Evolutionary conservation across 1,140 invertebrate species (phyloP).

Genomic region (Zaprionus taronus): DNA sequence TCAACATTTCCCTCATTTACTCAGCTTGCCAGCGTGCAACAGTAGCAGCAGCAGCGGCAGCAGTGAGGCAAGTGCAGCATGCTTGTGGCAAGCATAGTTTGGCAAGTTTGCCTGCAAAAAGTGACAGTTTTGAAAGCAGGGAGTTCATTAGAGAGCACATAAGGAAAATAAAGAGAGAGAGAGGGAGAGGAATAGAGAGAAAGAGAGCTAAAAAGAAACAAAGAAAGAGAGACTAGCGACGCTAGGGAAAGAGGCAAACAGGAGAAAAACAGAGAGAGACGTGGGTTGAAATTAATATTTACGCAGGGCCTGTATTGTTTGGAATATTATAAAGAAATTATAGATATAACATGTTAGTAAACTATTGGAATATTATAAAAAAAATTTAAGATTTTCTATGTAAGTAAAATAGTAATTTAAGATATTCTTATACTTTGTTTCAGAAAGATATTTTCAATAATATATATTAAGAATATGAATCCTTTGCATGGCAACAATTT

Average conservation of each 20-base stretch:
- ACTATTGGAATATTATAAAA: too few relatives aligned
- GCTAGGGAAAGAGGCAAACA: too few relatives aligned
- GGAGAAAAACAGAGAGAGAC: too few relatives aligned
- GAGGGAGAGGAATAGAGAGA: background rate
- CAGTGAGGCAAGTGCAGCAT: background rate
- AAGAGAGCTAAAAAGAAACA: background rate
- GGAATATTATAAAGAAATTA: background rate
- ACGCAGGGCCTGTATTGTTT: background rate
- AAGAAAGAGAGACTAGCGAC: background rate
- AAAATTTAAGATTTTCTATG: too few relatives aligned
- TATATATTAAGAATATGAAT: too few relatives aligned
- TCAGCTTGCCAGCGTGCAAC: background rate
- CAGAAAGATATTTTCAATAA: too few relatives aligned
- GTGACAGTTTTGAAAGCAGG: background rate
- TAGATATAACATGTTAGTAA: too few relatives aligned
- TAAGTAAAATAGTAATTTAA: too few relatives aligned
- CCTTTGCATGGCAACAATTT: too few relatives aligned
- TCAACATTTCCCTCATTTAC: conserved; percentile 20
- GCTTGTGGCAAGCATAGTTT: background rate
- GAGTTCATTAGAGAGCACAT: background rate
- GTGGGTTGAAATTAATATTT: background rate
- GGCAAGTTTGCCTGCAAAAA: background rate
- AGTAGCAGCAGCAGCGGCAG: background rate
- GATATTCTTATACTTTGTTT: too few relatives aligned
- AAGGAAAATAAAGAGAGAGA: background rate